Percentiles rank a stretch among this genome's conserved stretches.
phyloP scores from a whole-genome alignment of 2,888 invertebrate genomes.

The Zonitis immaculata region DNA sequence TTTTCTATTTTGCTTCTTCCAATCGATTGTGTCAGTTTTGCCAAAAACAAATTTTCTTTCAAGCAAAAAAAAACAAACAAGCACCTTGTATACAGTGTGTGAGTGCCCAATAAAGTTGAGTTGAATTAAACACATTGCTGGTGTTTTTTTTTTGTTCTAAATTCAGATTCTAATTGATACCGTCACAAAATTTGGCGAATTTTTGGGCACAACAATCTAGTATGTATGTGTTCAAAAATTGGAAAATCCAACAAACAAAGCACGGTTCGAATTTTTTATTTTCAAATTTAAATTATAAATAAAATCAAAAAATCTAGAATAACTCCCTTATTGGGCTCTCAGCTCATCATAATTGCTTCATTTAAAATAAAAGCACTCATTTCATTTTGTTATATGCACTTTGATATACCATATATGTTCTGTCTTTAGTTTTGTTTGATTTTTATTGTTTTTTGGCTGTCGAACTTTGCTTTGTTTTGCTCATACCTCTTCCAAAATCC shows the following conservation, averaged over 20 bases:
- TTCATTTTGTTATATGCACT: slow-evolving; percentile 28
- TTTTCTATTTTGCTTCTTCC: not conserved
- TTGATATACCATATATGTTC: not conserved
- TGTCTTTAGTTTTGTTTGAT: slow-evolving; percentile 33
- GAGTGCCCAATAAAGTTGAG: slow-evolving; percentile 50
- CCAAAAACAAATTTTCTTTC: too few species aligned
- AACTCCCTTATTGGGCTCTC: slow-evolving; percentile 48
- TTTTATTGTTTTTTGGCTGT: slow-evolving; percentile 44
- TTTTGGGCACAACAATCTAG: slow-evolving; percentile 28
- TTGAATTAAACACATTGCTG: slow-evolving; percentile 39
- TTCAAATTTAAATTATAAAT: slow-evolving; percentile 27
- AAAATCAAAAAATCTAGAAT: not conserved
- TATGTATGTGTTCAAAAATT: slow-evolving; percentile 28
- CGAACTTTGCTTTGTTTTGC: slow-evolving; percentile 51
- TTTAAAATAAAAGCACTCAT: slow-evolving; percentile 20
- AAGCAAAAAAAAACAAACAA: too few species aligned
- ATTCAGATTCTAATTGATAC: too few species aligned
- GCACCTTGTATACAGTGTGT: slow-evolving; percentile 37
- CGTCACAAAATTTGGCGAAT: slow-evolving; percentile 15
- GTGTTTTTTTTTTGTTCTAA: slow-evolving; percentile 40
- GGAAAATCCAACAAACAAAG: slow-evolving; percentile 36
- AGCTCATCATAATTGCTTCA: slow-evolving; percentile 37
- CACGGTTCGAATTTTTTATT: slow-evolving; percentile 44
- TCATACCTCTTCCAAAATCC: slow-evolving; percentile 29
- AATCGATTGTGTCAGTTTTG: not conserved